Conservation (phyloP, 2,888 invertebrate species). For the Gordius sp. region DNA sequence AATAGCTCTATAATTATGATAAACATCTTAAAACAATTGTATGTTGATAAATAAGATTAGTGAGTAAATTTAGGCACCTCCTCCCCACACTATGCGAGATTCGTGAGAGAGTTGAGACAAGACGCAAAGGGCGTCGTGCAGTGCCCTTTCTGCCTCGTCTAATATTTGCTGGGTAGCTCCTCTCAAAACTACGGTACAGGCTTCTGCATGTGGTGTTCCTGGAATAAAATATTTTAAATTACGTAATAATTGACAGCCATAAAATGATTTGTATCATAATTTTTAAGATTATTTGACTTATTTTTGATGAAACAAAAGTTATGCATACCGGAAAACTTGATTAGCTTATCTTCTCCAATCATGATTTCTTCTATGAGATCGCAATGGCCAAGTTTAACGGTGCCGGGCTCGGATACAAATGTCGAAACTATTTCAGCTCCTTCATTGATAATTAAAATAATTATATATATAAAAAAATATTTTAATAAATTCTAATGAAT, state of each 20-base stretch:
- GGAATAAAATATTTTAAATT: slow-evolving; percentile 37
- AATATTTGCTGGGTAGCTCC: slow-evolving; percentile 93
- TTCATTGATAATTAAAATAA: slow-evolving; percentile 19
- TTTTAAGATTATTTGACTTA: slow-evolving; percentile 13
- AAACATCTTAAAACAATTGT: no score
- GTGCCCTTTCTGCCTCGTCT: slow-evolving; percentile 86
- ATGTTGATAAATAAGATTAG: no score
- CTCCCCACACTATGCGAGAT: slow-evolving; percentile 18
- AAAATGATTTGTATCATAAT: not conserved
- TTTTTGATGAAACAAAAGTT: not conserved
- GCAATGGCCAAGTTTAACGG: slow-evolving; percentile 71
- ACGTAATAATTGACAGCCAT: not conserved
- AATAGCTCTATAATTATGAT: no score
- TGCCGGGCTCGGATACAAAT: slow-evolving; percentile 58
- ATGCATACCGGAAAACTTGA: slow-evolving; percentile 51
- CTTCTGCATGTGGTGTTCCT: slow-evolving; percentile 49
- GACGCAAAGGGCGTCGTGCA: slow-evolving; percentile 93
- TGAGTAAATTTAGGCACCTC: slow-evolving; percentile 18
- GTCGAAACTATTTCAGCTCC: slow-evolving; percentile 87
- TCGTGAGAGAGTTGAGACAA: slow-evolving; percentile 34
- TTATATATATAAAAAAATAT: slow-evolving; percentile 15
- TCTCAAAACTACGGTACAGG: slow-evolving; percentile 79
- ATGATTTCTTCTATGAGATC: slow-evolving; percentile 85
- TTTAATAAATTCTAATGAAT: slow-evolving; percentile 13
- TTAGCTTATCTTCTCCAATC: slow-evolving; percentile 79